phyloP scores from a whole-genome alignment of 2,113 vertebrate species.

The Heliornis fulica region DNA sequence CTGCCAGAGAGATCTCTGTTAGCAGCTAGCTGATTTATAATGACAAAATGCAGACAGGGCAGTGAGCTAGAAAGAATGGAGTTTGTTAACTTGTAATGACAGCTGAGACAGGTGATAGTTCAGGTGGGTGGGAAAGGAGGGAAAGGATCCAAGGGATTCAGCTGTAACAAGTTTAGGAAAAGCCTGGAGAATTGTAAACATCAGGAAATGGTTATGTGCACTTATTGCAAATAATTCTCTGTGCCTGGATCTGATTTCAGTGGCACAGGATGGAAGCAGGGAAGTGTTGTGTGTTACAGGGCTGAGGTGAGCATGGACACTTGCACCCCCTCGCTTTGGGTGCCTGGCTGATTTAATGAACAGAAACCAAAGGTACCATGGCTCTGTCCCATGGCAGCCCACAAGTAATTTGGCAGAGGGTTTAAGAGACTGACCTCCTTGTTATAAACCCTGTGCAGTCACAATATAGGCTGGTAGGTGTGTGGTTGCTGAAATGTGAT shows the following conservation, averaged over 20 bases:
- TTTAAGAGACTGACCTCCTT: background rate
- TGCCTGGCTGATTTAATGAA: background rate
- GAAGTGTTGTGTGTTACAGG: background rate
- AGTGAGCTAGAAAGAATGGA: background rate
- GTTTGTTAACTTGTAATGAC: background rate
- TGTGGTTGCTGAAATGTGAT: fast-evolving
- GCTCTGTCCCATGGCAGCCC: background rate
- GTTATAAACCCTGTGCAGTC: background rate
- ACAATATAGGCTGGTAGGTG: background rate
- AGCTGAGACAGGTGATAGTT: background rate
- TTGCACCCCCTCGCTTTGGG: background rate
- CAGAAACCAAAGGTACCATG: background rate
- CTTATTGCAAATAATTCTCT: background rate
- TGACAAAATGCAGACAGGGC: background rate
- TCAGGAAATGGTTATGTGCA: background rate
- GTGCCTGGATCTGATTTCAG: background rate
- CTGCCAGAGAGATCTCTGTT: background rate
- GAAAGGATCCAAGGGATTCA: background rate
- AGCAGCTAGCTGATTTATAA: background rate
- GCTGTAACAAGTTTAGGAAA: background rate
- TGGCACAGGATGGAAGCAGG: fast-evolving
- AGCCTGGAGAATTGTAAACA: background rate
- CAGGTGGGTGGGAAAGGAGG: background rate
- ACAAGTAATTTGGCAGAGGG: background rate
- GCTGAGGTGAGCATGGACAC: fast-evolving